Evolutionary conservation across 2,888 invertebrate species (phyloP), one percentile per base, ranked within the genome.

Genomic region (Agonum fuliginosum): DNA sequence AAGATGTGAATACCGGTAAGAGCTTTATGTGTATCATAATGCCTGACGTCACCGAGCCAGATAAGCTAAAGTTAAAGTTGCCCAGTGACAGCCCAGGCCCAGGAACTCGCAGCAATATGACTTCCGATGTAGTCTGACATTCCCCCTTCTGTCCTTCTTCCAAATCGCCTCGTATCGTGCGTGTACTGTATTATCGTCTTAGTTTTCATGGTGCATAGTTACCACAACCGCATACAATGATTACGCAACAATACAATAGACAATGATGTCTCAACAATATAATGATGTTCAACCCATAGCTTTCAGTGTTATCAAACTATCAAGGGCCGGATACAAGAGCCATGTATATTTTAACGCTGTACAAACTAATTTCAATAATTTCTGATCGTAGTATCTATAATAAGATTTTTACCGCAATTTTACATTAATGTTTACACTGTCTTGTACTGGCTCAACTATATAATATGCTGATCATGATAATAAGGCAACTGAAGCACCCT

Each of bases 21-120:
- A 93, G 93, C 78, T 96, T 97, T 85, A 94, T 96, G 91, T 97
- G 96, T 86, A 93, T 97, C 80, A 95, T 97, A 79, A 96, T 96
- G 94, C 94, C 96, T 17, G 95, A 96, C 82, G 84, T 77, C 19
- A 91, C 92, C 73, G 93, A 93, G 80, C 89, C 89, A 2, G 90
- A 91, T 80, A 88, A 89, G 80, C 88, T 92, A 20, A 82, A 83
- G 24, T 41, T 77, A 12, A 77, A 77, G 37, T 86, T 90, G 46
- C 89, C 91, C 20, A 90, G 89, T 0, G 89, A 91, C 78, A 91
- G 91, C 78, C 89, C 89, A 22, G 88, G 89, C 79, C 89, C 89
- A 22, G 88, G 89, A 79, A 89, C 89, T 22, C 88, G 89, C 79
- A 90, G 91, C 54, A 87, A 88, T 78, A 92, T 91, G 10, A 30